Conservation (phyloP, 2,888 invertebrate genomes). For the Gortyna flavago region DNA sequence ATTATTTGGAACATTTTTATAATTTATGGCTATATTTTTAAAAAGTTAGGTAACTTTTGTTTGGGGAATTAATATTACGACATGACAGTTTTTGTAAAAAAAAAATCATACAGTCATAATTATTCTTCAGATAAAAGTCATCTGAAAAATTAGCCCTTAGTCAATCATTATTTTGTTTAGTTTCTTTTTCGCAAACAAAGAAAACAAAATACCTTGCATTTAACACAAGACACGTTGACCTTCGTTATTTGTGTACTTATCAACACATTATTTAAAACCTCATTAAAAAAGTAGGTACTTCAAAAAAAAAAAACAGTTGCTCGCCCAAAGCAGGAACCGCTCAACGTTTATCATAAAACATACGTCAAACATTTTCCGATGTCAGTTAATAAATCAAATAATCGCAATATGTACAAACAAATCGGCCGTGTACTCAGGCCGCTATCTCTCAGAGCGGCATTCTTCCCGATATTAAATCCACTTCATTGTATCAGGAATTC, state of each 20-base stretch:
- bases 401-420: slow-evolving; percentile 58
- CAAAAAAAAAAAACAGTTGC: background rate
- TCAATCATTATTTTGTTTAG: background rate
- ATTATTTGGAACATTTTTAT: background rate
- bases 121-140: no score
- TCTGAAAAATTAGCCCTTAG: no score
- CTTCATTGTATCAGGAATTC: slow-evolving; percentile 88
- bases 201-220: background rate
- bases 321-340: background rate
- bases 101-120: no score
- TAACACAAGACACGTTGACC: background rate
- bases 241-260: background rate
- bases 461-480: slow-evolving; percentile 89
- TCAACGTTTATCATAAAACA: slow-evolving; percentile 27
- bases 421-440: slow-evolving; percentile 68
- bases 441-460: slow-evolving; percentile 82
- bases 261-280: background rate
- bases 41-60: no score
- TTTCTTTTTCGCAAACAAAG: background rate
- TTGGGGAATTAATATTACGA: no score
- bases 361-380: slow-evolving; percentile 45
- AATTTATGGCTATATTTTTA: no score
- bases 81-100: no score
- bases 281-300: background rate
- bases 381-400: slow-evolving; percentile 58